Base-by-base conservation (phyloP, 2,888 invertebrate genomes). In the Athalia cordata region DNA sequence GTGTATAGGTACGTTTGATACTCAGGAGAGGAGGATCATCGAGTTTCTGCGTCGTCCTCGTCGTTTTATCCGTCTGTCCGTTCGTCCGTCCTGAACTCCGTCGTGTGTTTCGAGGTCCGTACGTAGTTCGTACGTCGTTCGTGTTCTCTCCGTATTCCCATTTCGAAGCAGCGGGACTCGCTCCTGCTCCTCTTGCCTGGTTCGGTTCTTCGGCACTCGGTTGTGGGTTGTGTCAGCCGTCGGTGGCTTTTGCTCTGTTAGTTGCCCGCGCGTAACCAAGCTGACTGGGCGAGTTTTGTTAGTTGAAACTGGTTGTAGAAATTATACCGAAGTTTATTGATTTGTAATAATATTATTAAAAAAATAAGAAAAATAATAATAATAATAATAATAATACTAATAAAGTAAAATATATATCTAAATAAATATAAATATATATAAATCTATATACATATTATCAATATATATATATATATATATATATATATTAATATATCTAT, bases 261-360 rank as follows among this genome's bases (percentile, higher is more conserved):
- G 85, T 87, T 75, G 75, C 75, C 75, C 86, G 88, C 87, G 88
- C 88, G 88, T 87, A 87, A 85, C 87, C 87, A 85, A 87, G 84
- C 86, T 80, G 85, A 86, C 50, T 15, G 15, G 50, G 62, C 49
- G 74, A 72, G 47, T 0, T 62, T 75, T 62, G 61, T n/a, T 61
- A 13, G 8, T 3, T 61, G 52, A 4, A 11, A 4, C 55, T 29
- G 29, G 29, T 29, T 29, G 29, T 29, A 29, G 29, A 29, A 29
- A 29, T 29, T 29, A 29, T 29, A 29, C 29, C 29, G 29, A 29
- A 29, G 29, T 29, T 29, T 29, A 29, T 29, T 29, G 29, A 29
- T 29, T 29, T 29, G 0, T 29, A 29, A 29, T 29, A 29, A 29
- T 29, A 29, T 29, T 29, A 2, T 1, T 29, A 2, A 29, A 29